A percentile compares a stretch with the other conserved stretches of the same genome.
phyloP scores from a whole-genome alignment of 2,888 invertebrate genomes.

The Dascillus cervinus region DNA sequence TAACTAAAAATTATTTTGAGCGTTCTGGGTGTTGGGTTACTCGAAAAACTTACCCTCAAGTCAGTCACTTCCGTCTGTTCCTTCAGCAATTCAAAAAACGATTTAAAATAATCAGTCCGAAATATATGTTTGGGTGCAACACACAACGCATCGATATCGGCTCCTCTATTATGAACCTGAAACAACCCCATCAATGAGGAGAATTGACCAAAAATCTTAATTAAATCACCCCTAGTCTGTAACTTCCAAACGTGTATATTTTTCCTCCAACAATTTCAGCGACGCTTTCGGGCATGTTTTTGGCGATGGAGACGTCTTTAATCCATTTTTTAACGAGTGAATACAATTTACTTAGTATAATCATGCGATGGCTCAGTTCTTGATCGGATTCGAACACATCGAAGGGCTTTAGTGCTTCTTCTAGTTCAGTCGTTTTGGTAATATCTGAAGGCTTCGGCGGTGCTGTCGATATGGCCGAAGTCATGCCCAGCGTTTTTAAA shows the following conservation, averaged over 20 bases:
- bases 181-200: slow-evolving; percentile 9
- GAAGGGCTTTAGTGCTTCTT: slow-evolving; percentile 69
- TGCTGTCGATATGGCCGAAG: slow-evolving; percentile 87
- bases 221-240: slow-evolving; percentile 70
- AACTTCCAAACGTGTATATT: slow-evolving; percentile 99
- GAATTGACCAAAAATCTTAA: not conserved
- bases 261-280: slow-evolving; percentile 93
- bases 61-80: slow-evolving; percentile 79
- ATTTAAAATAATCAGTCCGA: slow-evolving; percentile 88
- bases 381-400: slow-evolving; percentile 87
- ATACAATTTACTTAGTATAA: slow-evolving; percentile 78
- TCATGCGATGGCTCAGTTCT: slow-evolving; percentile 85
- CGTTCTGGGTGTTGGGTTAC: too few relatives aligned
- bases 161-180: slow-evolving; percentile 90
- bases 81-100: slow-evolving; percentile 87
- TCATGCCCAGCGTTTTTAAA: slow-evolving; percentile 75
- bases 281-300: slow-evolving; percentile 87
- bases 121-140: slow-evolving; percentile 96
- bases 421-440: slow-evolving; percentile 67
- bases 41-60: slow-evolving; percentile 63
- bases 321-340: slow-evolving; percentile 92
- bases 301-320: slow-evolving; percentile 73
- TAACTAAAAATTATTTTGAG: too few relatives aligned
- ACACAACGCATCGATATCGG: slow-evolving; percentile 97
- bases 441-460: slow-evolving; percentile 73